Evolutionary conservation across 2,888 invertebrate species (phyloP).

Genomic region (Cacoxenus indagator): DNA sequence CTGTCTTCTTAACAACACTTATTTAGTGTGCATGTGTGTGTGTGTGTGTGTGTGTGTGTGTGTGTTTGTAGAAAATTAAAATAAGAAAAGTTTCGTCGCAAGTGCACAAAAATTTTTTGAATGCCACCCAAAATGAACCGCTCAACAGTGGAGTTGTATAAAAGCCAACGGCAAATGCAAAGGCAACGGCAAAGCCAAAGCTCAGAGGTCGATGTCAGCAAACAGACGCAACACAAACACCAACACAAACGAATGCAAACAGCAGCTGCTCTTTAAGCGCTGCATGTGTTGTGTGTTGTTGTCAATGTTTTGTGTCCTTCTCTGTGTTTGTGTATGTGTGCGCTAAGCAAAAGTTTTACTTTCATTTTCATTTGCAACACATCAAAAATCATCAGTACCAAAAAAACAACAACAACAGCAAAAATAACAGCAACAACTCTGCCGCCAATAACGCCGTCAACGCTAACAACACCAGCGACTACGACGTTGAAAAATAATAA

Average conservation of each 20-base stretch:
- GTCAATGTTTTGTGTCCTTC: neutral
- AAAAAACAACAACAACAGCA: neutral
- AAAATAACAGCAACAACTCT: neutral
- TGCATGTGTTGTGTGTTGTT: neutral
- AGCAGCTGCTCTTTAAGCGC: neutral
- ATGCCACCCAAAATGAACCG: constrained; percentile 7
- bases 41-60: too few species aligned
- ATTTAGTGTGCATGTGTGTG: neutral
- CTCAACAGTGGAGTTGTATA: neutral
- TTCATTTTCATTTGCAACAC: constrained; percentile 25
- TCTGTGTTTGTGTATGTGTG: constrained; percentile 12
- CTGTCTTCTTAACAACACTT: constrained; percentile 14
- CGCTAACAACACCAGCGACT: neutral
- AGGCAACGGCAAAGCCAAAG: neutral
- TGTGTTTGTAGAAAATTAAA: constrained; percentile 12
- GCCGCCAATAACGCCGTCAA: neutral
- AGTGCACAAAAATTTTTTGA: constrained; percentile 18
- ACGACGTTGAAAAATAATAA: constrained; percentile 6
- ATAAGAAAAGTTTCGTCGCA: constrained; percentile 14
- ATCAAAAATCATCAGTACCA: constrained; percentile 23
- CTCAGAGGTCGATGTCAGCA: constrained; percentile 16
- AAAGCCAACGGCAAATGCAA: neutral
- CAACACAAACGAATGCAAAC: neutral
- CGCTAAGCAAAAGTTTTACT: constrained; percentile 1
- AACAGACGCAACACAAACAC: constrained; percentile 5